These are phyloP conservation scores for Drosophila nannoptera DNA, from an alignment of 1,140 invertebrate genomes.

Conservation along the genomic window DNA sequence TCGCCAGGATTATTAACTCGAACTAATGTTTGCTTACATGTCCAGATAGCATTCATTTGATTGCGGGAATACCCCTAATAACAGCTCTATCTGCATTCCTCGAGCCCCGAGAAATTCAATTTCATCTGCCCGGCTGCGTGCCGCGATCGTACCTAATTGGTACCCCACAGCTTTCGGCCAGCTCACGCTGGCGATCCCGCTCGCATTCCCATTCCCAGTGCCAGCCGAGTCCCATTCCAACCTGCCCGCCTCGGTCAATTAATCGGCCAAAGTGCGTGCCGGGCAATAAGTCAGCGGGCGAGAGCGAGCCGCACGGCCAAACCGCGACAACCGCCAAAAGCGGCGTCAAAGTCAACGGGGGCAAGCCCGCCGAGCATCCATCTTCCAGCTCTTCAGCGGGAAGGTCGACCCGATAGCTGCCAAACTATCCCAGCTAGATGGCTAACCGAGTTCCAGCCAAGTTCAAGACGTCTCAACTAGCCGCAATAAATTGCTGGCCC, in stretches of 20 bases:
- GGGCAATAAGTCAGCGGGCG: conserved; percentile 58
- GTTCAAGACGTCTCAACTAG: conserved; percentile 65
- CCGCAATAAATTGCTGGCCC: conserved; percentile 50
- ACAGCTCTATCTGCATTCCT: too few species aligned
- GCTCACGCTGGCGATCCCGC: conserved; percentile 13
- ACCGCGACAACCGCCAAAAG: conserved; percentile 76
- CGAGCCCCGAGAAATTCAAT: not conserved
- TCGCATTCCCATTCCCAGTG: not conserved
- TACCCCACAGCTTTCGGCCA: conserved; percentile 55
- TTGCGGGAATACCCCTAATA: too few species aligned
- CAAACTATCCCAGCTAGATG: not conserved
- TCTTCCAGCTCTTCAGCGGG: not conserved
- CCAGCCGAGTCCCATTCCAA: conserved; percentile 1
- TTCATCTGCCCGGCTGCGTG: conserved; percentile 12
- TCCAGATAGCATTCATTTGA: too few species aligned
- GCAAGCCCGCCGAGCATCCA: conserved; percentile 6
- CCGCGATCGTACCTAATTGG: conserved; percentile 50
- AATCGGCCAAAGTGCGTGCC: conserved; percentile 67
- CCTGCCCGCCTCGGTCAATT: conserved; percentile 67
- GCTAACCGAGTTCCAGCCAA: conserved; percentile 9
- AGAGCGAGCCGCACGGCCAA: conserved; percentile 26
- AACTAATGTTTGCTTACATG: too few species aligned
- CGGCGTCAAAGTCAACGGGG: conserved; percentile 57
- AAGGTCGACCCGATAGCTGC: not conserved
- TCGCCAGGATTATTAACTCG: too few species aligned